Percentiles rank a stretch among this genome's conserved stretches.
Evolutionary conservation across 2,797 vertebrate species (phyloP).

Genomic region (Poeciliopsis infans): DNA sequence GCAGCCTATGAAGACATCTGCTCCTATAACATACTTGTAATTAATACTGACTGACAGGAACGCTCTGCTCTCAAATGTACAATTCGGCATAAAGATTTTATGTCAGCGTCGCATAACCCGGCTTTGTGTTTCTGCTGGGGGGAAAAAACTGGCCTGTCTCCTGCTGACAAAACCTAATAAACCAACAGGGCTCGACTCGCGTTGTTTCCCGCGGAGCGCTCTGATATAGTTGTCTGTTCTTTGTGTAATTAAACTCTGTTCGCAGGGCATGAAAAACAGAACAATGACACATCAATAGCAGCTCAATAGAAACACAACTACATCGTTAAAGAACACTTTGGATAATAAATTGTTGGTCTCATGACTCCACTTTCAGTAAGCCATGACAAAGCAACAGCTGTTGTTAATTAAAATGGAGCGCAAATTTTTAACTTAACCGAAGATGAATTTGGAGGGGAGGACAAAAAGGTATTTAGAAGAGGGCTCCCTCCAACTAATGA

Average conservation of each 20-base stretch:
- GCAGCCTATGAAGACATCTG: no score
- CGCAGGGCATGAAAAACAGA: neutral
- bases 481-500: neutral
- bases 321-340: slow-evolving; percentile 4
- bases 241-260: neutral
- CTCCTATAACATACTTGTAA: no score
- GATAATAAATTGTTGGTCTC: neutral
- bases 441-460: neutral
- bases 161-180: neutral
- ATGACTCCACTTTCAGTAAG: slow-evolving; percentile 5
- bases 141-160: no score
- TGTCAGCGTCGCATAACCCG: neutral
- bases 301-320: neutral
- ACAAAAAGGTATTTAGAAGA: neutral
- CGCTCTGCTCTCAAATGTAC: no score
- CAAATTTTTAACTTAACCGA: neutral
- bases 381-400: slow-evolving; percentile 2
- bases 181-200: neutral
- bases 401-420: neutral
- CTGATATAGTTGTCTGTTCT: neutral
- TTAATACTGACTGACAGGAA: no score
- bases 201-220: neutral
- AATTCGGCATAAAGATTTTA: neutral
- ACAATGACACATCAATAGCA: neutral
- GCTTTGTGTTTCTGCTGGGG: neutral